A percentile compares a stretch with the other conserved stretches of the same genome.
Conservation (phyloP, 2,888 invertebrate genomes). For the Tetrapedia diversipes region DNA sequence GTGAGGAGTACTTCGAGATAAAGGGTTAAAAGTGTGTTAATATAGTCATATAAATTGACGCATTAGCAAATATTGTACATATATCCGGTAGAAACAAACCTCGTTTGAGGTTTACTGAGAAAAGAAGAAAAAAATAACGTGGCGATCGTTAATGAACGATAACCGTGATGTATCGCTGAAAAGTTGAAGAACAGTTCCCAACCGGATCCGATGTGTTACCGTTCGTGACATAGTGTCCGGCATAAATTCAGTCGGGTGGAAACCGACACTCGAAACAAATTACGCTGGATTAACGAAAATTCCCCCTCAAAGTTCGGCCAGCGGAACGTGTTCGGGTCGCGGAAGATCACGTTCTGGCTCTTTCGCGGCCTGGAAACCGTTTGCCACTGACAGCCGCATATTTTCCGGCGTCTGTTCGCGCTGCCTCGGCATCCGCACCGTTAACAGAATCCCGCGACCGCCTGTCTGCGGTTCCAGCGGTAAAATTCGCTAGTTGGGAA, state of each 20-base stretch:
- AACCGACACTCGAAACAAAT: constrained; percentile 11
- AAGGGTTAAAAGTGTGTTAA: no score
- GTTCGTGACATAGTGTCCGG: background rate
- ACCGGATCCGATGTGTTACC: background rate
- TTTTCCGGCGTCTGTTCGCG: constrained; percentile 27
- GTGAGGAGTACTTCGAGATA: no score
- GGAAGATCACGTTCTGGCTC: constrained; percentile 18
- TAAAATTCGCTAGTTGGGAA: constrained; percentile 35
- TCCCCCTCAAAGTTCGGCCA: background rate
- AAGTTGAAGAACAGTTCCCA: background rate
- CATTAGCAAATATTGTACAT: no score
- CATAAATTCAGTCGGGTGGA: background rate
- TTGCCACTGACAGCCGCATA: constrained; percentile 47
- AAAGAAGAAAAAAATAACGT: no score
- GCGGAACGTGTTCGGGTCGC: background rate
- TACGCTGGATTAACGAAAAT: constrained; percentile 35
- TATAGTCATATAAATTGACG: no score
- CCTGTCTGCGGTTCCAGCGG: constrained; percentile 44
- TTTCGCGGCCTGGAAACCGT: constrained; percentile 11
- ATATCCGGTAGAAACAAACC: no score
- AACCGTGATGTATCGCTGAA: background rate
- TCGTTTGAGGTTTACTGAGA: no score
- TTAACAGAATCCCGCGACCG: constrained; percentile 25
- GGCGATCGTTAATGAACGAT: background rate
- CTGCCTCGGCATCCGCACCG: constrained; percentile 25